Evolutionary conservation across 2,797 vertebrate genomes (phyloP).

Genomic region (Sebastes matsubarae): DNA sequence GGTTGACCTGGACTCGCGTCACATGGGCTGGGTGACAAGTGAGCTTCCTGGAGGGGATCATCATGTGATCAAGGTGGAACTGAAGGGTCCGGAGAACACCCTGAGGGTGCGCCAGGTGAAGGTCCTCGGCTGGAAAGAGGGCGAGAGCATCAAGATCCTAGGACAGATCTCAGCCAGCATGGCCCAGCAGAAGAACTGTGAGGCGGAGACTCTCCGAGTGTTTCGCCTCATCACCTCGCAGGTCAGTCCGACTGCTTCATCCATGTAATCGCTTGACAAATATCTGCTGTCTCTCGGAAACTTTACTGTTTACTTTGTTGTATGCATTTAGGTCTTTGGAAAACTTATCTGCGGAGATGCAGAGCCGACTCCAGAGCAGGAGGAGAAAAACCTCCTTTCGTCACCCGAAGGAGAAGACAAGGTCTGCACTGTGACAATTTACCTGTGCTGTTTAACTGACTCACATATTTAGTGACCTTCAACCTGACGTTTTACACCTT

Average conservation of each 20-base stretch:
- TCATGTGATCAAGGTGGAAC: slow-evolving; percentile 96
- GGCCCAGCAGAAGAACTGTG: slow-evolving; percentile 97
- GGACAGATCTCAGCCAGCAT: slow-evolving; percentile 97
- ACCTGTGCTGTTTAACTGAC: neutral
- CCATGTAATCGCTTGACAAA: neutral
- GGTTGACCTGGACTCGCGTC: slow-evolving; percentile 97
- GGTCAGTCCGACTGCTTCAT: slow-evolving; percentile 72
- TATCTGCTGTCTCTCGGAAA: neutral
- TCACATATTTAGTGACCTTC: neutral
- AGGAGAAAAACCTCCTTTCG: slow-evolving; percentile 96
- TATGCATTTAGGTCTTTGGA: slow-evolving; percentile 91
- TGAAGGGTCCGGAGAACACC: slow-evolving; percentile 99
- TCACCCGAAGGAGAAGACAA: slow-evolving; percentile 99
- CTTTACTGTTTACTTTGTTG: neutral
- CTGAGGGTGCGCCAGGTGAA: slow-evolving; percentile 97
- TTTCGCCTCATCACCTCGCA: slow-evolving; percentile 99
- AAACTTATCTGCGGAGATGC: slow-evolving; percentile 98
- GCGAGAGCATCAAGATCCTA: slow-evolving; percentile 96
- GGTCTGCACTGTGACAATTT: slow-evolving; percentile 75
- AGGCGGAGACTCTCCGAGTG: slow-evolving; percentile 94
- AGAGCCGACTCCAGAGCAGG: slow-evolving; percentile 98
- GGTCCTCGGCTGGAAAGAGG: slow-evolving; percentile 98
- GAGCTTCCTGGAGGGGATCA: slow-evolving; percentile 96
- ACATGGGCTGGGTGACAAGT: slow-evolving; percentile 99
- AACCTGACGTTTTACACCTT: neutral